phyloP scores from a whole-genome alignment of 2,797 vertebrate genomes.

The Antennarius maculatus region DNA sequence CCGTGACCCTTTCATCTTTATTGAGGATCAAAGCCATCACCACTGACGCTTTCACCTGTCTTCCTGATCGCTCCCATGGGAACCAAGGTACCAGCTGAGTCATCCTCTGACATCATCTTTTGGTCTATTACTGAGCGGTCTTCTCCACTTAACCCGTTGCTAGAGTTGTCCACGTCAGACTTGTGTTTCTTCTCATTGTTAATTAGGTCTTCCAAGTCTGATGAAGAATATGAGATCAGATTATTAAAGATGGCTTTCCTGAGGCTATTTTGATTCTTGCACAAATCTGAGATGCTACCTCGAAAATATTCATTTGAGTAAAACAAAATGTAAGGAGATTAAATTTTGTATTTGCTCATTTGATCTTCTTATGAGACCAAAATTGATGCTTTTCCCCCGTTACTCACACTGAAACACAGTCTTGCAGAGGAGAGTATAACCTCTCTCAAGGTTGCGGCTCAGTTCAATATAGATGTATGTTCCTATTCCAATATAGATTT shows the following conservation, averaged over 20 bases:
- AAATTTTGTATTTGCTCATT: not conserved
- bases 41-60: not conserved
- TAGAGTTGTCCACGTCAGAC: no score
- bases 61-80: no score
- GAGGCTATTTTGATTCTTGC: no score
- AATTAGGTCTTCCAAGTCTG: slow-evolving; percentile 65
- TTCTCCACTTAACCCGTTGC: no score
- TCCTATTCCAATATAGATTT: no score
- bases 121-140: no score
- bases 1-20: not conserved
- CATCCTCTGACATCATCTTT: no score
- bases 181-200: slow-evolving; percentile 33
- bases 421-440: slow-evolving; percentile 79
- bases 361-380: no score
- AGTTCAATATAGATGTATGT: slow-evolving; percentile 83
- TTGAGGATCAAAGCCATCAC: not conserved
- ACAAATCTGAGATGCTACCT: not conserved
- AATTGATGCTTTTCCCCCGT: not conserved
- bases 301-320: not conserved
- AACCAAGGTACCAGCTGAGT: not conserved
- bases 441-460: slow-evolving; percentile 58
- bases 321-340: not conserved
- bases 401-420: slow-evolving; percentile 86
- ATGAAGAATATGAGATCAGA: slow-evolving; percentile 28
- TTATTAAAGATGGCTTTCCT: not conserved